phyloP scores from a whole-genome alignment of 1,140 invertebrate species.

The Doryteuthis pealeii region DNA sequence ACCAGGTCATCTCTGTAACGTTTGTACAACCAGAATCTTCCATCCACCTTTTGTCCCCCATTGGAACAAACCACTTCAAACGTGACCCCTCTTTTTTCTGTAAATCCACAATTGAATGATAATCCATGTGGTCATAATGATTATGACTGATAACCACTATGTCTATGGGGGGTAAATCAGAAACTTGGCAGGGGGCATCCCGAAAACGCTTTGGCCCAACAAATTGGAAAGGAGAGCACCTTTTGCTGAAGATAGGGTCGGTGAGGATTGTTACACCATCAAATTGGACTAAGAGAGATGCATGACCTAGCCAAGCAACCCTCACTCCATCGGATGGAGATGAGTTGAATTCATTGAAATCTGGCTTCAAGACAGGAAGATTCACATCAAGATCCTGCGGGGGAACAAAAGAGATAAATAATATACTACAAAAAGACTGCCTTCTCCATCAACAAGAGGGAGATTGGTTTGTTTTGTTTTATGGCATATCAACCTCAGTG shows the following conservation, averaged over 20 bases:
- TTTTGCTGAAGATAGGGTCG: conserved; percentile 59
- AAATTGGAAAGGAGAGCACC: conserved; percentile 40
- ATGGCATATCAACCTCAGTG: no score
- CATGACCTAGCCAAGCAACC: conserved; percentile 62
- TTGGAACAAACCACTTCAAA: conserved; percentile 61
- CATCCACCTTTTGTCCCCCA: conserved; percentile 57
- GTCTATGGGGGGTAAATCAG: conserved; percentile 61
- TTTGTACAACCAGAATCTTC: conserved; percentile 42
- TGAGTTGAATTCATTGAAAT: conserved; percentile 28
- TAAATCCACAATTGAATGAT: conserved; percentile 51
- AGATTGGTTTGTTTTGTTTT: no score
- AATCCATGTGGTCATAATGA: conserved; percentile 65
- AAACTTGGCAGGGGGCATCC: conserved; percentile 57
- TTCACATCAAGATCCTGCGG: conserved; percentile 36
- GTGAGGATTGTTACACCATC: conserved; percentile 59
- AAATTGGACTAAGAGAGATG: conserved; percentile 59
- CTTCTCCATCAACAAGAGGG: no score
- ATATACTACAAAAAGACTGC: no score
- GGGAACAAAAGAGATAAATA: no score
- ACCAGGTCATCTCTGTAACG: conserved; percentile 62
- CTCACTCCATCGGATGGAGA: conserved; percentile 28
- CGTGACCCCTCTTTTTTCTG: conserved; percentile 52
- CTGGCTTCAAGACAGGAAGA: conserved; percentile 37
- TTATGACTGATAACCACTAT: conserved; percentile 64
- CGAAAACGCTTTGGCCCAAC: conserved; percentile 59